These are phyloP conservation scores for Hirtodrosophila histrioides DNA, from an alignment of 2,888 invertebrate genomes.

Conservation along the genomic window DNA sequence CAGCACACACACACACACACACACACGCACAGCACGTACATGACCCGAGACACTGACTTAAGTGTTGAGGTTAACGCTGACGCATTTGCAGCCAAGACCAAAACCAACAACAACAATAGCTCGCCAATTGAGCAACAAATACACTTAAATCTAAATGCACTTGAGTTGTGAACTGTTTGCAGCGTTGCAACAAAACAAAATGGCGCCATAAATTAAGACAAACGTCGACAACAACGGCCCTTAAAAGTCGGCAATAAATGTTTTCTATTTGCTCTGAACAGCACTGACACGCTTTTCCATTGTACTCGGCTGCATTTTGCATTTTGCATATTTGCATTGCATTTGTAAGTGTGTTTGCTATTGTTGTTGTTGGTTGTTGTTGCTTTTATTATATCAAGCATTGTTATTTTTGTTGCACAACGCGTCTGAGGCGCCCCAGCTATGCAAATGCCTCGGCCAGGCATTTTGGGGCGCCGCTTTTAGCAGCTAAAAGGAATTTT, in stretches of 20 bases:
- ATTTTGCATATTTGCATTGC: slow-evolving; percentile 48
- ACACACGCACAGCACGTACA: slow-evolving; percentile 13
- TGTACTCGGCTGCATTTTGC: slow-evolving; percentile 42
- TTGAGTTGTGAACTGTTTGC: slow-evolving; percentile 65
- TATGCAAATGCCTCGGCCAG: slow-evolving; percentile 52
- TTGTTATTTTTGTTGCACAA: slow-evolving; percentile 13
- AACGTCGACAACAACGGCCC: slow-evolving; percentile 58
- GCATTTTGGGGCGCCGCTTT: slow-evolving; percentile 36
- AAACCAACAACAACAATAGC: slow-evolving; percentile 25
- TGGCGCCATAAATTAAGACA: slow-evolving; percentile 69
- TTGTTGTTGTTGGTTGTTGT: slow-evolving; percentile 5
- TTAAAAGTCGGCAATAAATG: slow-evolving; percentile 73
- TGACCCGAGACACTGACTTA: slow-evolving; percentile 33
- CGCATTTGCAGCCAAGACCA: slow-evolving; percentile 49
- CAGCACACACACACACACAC: slow-evolving; percentile 25
- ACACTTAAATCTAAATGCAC: slow-evolving; percentile 69
- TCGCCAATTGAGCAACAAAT: slow-evolving; percentile 13
- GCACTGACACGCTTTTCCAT: slow-evolving; percentile 57
- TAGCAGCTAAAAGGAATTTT: slow-evolving; percentile 70
- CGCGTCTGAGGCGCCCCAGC: slow-evolving; percentile 28
- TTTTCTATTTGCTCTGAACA: slow-evolving; percentile 56
- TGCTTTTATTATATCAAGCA: not conserved
- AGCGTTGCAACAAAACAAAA: slow-evolving; percentile 56
- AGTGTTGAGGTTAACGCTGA: slow-evolving; percentile 75
- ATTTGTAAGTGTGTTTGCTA: slow-evolving; percentile 14